Percentiles rank a stretch among this genome's conserved stretches.
phyloP scores from a whole-genome alignment of 1,140 invertebrate genomes.

The Stegodyphus dumicola region DNA sequence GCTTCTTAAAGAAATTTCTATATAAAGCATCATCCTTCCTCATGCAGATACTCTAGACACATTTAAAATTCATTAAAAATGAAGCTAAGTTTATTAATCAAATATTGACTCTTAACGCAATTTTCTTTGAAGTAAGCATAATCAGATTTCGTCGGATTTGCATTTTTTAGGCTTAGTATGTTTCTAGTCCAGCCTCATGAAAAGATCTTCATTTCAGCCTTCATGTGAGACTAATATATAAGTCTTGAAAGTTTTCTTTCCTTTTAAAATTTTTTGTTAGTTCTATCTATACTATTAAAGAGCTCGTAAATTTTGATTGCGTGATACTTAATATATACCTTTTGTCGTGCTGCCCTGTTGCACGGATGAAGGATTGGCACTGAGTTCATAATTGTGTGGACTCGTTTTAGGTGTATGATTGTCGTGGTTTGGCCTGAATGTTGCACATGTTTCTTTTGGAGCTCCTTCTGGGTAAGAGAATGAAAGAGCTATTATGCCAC shows the following conservation, averaged over 20 bases:
- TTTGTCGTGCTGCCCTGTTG: slow-evolving; percentile 8
- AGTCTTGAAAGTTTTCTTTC: not conserved
- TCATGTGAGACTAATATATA: not conserved
- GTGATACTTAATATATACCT: slow-evolving; percentile 13
- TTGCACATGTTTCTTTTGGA: slow-evolving; percentile 30
- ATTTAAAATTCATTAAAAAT: too few relatives aligned
- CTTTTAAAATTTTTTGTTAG: too few relatives aligned
- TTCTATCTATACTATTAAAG: too few relatives aligned
- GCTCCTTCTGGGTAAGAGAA: slow-evolving; percentile 25
- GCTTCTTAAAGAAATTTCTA: too few relatives aligned
- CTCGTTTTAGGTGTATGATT: not conserved
- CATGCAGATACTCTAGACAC: too few relatives aligned
- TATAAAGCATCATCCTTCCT: too few relatives aligned
- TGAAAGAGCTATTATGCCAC: not conserved
- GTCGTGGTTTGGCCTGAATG: slow-evolving; percentile 10
- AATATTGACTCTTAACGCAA: too few relatives aligned
- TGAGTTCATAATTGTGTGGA: not conserved
- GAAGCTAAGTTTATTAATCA: too few relatives aligned
- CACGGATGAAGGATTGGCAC: slow-evolving; percentile 7
- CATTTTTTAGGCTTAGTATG: not conserved
- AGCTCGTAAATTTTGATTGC: too few relatives aligned
- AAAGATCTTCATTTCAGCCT: not conserved
- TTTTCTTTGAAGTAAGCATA: not conserved
- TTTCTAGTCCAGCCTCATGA: not conserved
- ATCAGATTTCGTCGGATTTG: not conserved